Conservation (phyloP, 2,888 invertebrate species). For the Coremacera marginata region DNA sequence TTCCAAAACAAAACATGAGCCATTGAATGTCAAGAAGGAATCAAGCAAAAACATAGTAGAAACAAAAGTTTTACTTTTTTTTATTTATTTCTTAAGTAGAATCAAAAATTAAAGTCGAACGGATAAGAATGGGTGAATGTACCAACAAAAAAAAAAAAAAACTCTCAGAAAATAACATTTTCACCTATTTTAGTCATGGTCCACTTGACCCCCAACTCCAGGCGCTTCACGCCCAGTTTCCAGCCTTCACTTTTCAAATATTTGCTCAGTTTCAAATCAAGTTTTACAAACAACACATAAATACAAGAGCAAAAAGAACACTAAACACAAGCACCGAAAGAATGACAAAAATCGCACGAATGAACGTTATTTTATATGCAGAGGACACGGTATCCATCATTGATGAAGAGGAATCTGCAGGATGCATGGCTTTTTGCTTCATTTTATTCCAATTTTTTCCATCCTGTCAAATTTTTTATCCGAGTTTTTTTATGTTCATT, state of each 20-base stretch:
- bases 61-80: not conserved
- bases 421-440: too few species aligned
- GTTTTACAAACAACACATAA: constrained; percentile 6
- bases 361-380: not conserved
- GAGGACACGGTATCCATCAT: constrained; percentile 10
- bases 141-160: not conserved
- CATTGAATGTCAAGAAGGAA: too few species aligned
- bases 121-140: not conserved
- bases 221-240: not conserved
- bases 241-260: not conserved
- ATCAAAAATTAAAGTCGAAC: not conserved
- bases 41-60: not conserved
- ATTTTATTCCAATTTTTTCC: too few species aligned
- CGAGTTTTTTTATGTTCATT: too few species aligned
- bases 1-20: too few species aligned
- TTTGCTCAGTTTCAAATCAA: constrained; percentile 16
- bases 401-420: not conserved
- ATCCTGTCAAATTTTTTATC: too few species aligned
- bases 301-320: not conserved
- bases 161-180: constrained; percentile 12
- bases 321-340: not conserved
- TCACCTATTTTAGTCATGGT: not conserved
- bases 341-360: constrained; percentile 14
- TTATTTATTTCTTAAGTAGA: not conserved
- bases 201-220: not conserved